Evolutionary conservation across 1,140 invertebrate species (phyloP), one percentile per base, ranked within the genome.

Genomic region (Trinorchestia longiramus): DNA sequence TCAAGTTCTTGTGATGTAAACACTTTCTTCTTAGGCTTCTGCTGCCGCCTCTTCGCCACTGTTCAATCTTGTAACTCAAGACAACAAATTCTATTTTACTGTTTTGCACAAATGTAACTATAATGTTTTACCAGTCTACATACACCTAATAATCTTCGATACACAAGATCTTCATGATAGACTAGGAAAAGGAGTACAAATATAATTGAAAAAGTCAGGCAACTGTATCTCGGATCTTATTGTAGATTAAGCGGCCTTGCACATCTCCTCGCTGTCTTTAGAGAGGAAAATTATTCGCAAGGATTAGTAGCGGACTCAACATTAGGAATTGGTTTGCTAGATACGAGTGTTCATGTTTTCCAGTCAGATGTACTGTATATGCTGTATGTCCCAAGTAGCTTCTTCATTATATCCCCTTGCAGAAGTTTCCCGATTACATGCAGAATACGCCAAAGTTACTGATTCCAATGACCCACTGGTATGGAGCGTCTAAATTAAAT

Each of bases 1-100:
- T 90, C 41, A 90, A 90, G 8, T 77, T 77, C 62, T 90, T 90
- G 88, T 90, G 88, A 90, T 41, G 88, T 28, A 90, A 90, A 90
- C 88, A 90, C 88, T 41, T 3, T 42, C 11, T 90, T 43, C 28
- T 36, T 77, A 3, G 8, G 62, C 11, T 36, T 77, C 62, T 77
- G 62, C 36, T 77, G 62, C 62, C 36, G 11, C 28, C 62, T 77
- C 62, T 77, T 36, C 11, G 62, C 62, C 1, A 1, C 62, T 36
- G 62, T 53, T 53, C 62, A 11, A 3, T 77, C 28, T 77, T 77
- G 36, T 19, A 3, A 77, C 28, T 77, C 11, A 1, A 3, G 3
- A 28, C 62, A 23, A 3, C 28, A 77, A 19, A 77, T 36, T 77
- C 28, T 77, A 36, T 77, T 23, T 36, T 1, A 3, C 11, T 77